Base-by-base conservation (phyloP, 2,888 invertebrate genomes). In the Scaeva pyrastri region DNA sequence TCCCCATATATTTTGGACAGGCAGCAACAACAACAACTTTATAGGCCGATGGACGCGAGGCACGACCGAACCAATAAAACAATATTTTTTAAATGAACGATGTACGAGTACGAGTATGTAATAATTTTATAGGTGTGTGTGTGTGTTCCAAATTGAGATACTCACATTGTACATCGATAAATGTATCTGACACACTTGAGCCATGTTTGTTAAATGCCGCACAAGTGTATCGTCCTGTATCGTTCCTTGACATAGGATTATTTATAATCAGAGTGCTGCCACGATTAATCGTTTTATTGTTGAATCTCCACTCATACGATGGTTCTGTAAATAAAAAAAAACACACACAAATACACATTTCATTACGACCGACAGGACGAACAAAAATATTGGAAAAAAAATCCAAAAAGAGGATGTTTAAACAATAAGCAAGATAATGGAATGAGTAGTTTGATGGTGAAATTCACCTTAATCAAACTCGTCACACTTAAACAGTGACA, bases 91-190 rank as follows among this genome's bases (percentile, higher is more conserved):
- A 31, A 7, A 1, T 8, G 6, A 7, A 31, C 31, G n/a, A n/a
- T n/a, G n/a, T n/a, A n/a, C n/a, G 7, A 6, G 7, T 7, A 31
- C 8, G 8, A 5, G 31, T 31, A 31, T 8, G 8, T 31, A 23
- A 50, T 50, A 50, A 12, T 50, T 12, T 21, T 5, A 12, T n/a
- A n/a, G n/a, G n/a, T n/a, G n/a, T n/a, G n/a, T n/a, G n/a, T n/a
- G n/a, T n/a, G 14, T 52, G 7, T 21, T 21, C 21, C 5, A 0
- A 50, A n/a, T 52, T 12, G 26, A 14, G 43, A 55, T 88, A 91
- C 92, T 96, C 93, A 98, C 98, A 98, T 93, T 96, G 95, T 50
- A 98, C 97, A 92, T 97, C 96, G 89, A 98, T 94, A 88, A 94
- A 93, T 5, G 96, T 95, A 21, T 95, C 94, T 12, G 95, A 94